These are phyloP conservation scores for Lithobates pipiens DNA, from an alignment of 2,797 vertebrate genomes.

Conservation along the genomic window DNA sequence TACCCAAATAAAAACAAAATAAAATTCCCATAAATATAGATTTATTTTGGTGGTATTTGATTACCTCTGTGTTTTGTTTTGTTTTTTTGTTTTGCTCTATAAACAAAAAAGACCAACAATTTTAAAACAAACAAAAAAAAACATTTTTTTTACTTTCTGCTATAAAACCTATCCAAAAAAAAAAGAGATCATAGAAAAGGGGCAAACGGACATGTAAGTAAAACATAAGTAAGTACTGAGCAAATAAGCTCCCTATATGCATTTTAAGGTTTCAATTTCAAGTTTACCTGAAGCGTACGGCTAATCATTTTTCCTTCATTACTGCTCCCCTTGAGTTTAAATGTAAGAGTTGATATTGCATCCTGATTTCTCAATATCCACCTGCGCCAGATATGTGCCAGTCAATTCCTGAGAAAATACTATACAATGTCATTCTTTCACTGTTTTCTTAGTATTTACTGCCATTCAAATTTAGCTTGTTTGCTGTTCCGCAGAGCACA, in stretches of 20 bases:
- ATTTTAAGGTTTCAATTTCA: not conserved
- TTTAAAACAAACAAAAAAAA: too few species aligned
- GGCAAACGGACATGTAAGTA: too few species aligned
- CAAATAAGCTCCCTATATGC: not conserved
- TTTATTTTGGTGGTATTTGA: too few species aligned
- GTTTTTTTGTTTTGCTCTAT: too few species aligned
- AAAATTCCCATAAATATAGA: too few species aligned
- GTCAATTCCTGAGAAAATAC: constrained; percentile 7
- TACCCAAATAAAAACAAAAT: too few species aligned
- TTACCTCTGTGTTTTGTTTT: too few species aligned
- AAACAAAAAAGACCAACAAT: too few species aligned
- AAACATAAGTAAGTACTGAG: too few species aligned
- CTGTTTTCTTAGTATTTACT: constrained; percentile 18
- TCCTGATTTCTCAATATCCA: constrained; percentile 34
- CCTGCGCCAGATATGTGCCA: constrained; percentile 34
- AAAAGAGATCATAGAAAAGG: too few species aligned
- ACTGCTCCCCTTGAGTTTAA: not conserved
- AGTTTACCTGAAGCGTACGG: not conserved
- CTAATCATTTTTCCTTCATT: not conserved
- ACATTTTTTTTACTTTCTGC: too few species aligned
- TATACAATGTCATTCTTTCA: constrained; percentile 12
- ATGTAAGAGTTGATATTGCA: constrained; percentile 6
- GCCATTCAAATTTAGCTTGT: constrained; percentile 12
- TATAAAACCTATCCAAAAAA: too few species aligned
- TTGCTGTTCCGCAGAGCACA: constrained; percentile 17